Evolutionary conservation across 2,113 vertebrate species (phyloP).

Genomic region (Entomyzon cyanotis): DNA sequence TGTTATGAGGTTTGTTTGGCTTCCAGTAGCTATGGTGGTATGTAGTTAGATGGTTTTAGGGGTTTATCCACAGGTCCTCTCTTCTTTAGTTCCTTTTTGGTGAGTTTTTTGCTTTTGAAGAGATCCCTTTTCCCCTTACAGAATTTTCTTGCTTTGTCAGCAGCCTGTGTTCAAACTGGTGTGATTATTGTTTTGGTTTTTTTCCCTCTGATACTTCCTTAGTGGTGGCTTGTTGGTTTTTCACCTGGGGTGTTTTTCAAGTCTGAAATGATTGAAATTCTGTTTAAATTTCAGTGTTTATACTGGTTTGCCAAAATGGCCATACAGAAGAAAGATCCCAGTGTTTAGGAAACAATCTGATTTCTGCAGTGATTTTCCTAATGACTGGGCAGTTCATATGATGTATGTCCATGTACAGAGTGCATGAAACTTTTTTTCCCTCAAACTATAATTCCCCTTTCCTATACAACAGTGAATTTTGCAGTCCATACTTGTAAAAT

Average conservation of each 20-base stretch:
- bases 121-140: accelerated
- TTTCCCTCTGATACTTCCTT: background rate
- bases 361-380: background rate
- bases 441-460: accelerated
- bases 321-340: background rate
- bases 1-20: background rate
- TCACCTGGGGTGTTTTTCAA: background rate
- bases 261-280: background rate
- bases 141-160: background rate
- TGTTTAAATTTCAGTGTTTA: background rate
- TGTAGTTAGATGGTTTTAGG: background rate
- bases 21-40: background rate
- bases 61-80: background rate
- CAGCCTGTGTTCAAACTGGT: background rate
- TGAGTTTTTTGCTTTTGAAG: background rate
- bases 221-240: background rate
- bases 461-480: background rate
- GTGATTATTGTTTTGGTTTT: background rate
- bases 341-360: background rate
- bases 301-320: background rate
- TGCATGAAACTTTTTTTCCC: too few relatives aligned
- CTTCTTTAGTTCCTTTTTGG: background rate
- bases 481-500: background rate
- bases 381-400: background rate
- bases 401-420: background rate